Conservation (phyloP, 2,888 invertebrate species). For the Drosophila rellima region DNA sequence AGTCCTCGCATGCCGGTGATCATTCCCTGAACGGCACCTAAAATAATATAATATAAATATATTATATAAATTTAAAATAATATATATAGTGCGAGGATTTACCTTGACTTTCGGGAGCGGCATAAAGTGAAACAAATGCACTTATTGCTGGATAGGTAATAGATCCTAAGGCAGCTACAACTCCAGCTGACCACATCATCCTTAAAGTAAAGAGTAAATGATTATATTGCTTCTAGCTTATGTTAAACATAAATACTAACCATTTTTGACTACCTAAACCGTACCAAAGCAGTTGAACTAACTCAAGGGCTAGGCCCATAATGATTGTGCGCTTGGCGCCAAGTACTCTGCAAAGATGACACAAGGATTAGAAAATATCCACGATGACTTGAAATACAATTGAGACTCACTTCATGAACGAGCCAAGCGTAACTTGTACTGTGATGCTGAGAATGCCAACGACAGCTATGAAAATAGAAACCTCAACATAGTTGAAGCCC, state of each 20-base stretch:
- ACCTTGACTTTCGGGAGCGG: slow-evolving; percentile 98
- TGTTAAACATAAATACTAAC: slow-evolving; percentile 86
- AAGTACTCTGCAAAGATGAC: slow-evolving; percentile 85
- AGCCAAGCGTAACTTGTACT: slow-evolving; percentile 95
- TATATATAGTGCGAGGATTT: slow-evolving; percentile 31
- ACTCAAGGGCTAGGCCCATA: slow-evolving; percentile 97
- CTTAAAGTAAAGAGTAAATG: slow-evolving; percentile 84
- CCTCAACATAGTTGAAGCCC: slow-evolving; percentile 97
- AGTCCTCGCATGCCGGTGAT: slow-evolving; percentile 99
- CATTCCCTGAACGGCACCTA: slow-evolving; percentile 96
- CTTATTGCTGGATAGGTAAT: slow-evolving; percentile 99
- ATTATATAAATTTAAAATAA: no score
- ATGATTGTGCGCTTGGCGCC: slow-evolving; percentile 99
- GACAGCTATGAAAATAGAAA: slow-evolving; percentile 98
- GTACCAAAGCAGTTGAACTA: slow-evolving; percentile 98
- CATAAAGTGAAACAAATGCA: slow-evolving; percentile 98
- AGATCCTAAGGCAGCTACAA: slow-evolving; percentile 97
- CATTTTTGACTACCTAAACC: slow-evolving; percentile 98
- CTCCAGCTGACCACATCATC: slow-evolving; percentile 99
- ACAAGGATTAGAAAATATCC: background rate
- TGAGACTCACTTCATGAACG: slow-evolving; percentile 89
- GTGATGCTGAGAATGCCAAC: slow-evolving; percentile 98
- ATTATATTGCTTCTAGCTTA: background rate
- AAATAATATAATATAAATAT: background rate
- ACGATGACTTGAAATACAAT: background rate